Evolutionary conservation across 2,888 invertebrate species (phyloP).

Genomic region (Tortricodes alternella): DNA sequence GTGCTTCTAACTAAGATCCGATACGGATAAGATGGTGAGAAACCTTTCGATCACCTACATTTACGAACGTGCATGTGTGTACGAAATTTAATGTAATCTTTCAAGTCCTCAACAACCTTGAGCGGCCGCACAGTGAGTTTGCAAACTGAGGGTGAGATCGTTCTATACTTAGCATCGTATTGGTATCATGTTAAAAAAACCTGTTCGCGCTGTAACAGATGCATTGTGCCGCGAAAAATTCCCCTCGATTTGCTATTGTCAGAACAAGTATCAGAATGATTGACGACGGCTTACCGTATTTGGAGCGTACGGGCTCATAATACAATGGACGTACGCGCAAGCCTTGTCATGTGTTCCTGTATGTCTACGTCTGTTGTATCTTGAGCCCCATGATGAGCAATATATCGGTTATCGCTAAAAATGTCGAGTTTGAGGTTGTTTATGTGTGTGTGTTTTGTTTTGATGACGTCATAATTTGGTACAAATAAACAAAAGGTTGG

Average conservation of each 20-base stretch:
- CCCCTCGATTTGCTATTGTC: constrained; percentile 21
- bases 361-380: neutral
- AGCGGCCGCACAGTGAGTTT: too few species aligned
- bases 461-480: too few species aligned
- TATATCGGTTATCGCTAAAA: constrained; percentile 14
- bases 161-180: too few species aligned
- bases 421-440: constrained; percentile 5
- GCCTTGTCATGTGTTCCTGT: neutral
- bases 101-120: too few species aligned
- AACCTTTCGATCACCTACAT: too few species aligned
- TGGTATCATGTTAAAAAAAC: neutral
- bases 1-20: too few species aligned
- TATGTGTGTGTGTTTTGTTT: neutral
- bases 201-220: constrained; percentile 6
- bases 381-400: constrained; percentile 7
- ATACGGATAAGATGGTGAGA: too few species aligned
- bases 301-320: neutral
- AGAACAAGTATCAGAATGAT: constrained; percentile 11
- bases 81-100: too few species aligned
- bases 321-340: neutral
- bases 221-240: constrained; percentile 8
- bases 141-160: too few species aligned
- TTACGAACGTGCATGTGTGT: too few species aligned
- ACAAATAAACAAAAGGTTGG: too few species aligned
- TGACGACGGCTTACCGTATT: constrained; percentile 5